A percentile compares a stretch with the other conserved stretches of the same genome.
These are phyloP conservation scores for Cephalopachus bancanus DNA, from an alignment of 2,797 vertebrate genomes.

Conservation along the genomic window DNA sequence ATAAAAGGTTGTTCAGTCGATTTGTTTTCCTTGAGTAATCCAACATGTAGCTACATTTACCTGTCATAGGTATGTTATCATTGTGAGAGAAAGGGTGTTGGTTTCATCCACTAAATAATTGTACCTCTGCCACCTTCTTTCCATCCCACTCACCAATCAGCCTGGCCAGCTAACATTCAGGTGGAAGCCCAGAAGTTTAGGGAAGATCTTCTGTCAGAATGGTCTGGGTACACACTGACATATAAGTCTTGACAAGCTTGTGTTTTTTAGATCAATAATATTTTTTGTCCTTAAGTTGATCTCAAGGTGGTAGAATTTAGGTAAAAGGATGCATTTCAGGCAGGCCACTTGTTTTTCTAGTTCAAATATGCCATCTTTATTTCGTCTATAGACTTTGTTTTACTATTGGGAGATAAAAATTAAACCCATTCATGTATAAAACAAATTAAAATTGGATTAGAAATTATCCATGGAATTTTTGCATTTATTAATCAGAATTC, in stretches of 20 bases:
- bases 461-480: not conserved
- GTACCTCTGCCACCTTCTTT: not conserved
- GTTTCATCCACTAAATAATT: not conserved
- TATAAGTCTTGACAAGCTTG: not conserved
- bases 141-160: not conserved
- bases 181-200: not conserved
- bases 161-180: not conserved
- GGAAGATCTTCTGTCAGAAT: not conserved
- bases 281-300: constrained; percentile 3
- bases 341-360: constrained; percentile 7
- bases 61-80: not conserved
- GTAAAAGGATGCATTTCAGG: not conserved
- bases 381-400: constrained; percentile 42
- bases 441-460: constrained; percentile 39
- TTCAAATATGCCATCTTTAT: not conserved
- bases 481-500: not conserved
- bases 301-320: constrained; percentile 45
- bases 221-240: not conserved
- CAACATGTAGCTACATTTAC: not conserved
- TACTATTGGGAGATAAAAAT: not conserved
- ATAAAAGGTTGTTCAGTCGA: not conserved
- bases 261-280: not conserved
- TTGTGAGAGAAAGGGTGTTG: not conserved
- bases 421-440: not conserved
- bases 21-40: not conserved